Percentiles rank a stretch among this genome's conserved stretches.
phyloP scores from a whole-genome alignment of 2,888 invertebrate species.

The Lithophane semibrunnea region DNA sequence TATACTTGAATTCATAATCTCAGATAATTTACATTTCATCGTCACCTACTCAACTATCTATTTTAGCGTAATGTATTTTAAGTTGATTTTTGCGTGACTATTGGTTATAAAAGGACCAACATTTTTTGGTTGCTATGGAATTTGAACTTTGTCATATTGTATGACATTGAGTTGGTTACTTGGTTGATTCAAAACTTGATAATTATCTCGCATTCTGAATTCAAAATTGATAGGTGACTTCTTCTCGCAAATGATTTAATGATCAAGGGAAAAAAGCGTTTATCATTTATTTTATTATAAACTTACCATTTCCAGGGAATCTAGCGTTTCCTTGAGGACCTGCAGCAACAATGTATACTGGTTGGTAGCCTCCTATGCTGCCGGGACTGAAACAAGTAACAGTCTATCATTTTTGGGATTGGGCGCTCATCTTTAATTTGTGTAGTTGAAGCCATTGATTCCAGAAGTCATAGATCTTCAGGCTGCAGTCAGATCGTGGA shows the following conservation, averaged over 20 bases:
- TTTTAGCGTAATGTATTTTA: background rate
- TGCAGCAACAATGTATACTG: slow-evolving; percentile 85
- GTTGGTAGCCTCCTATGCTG: slow-evolving; percentile 85
- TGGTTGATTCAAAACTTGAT: background rate
- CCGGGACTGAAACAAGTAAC: slow-evolving; percentile 79
- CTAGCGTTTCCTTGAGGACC: slow-evolving; percentile 80
- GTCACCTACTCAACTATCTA: too few species aligned
- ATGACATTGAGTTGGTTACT: background rate
- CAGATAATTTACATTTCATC: background rate
- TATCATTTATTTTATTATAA: background rate
- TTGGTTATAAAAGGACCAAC: background rate
- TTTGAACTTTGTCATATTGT: background rate
- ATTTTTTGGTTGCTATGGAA: background rate
- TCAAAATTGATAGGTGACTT: background rate
- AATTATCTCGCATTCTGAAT: background rate
- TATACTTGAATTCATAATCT: background rate
- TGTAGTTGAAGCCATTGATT: background rate
- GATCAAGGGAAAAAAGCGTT: background rate
- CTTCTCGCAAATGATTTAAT: background rate
- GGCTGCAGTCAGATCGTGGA: background rate
- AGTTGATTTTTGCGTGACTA: background rate
- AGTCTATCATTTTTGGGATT: background rate
- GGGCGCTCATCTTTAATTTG: background rate
- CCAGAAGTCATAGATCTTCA: too few species aligned
- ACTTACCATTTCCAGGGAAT: slow-evolving; percentile 75